Percentiles rank a stretch among this genome's conserved stretches.
These are phyloP conservation scores for Pelodytes ibericus DNA, from an alignment of 2,797 vertebrate species.

Conservation along the genomic window DNA sequence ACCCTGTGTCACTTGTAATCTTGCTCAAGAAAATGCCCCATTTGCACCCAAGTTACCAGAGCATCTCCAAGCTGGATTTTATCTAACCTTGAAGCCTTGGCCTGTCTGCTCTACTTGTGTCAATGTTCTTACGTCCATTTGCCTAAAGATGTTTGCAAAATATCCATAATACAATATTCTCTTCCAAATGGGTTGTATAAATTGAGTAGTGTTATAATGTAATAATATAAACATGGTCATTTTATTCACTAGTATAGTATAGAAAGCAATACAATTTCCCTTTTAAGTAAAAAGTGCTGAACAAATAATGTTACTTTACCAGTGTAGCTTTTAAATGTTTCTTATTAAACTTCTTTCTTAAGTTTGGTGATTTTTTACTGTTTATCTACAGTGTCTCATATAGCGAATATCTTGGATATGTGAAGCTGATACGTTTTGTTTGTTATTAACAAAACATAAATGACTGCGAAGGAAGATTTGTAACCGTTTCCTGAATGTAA, in stretches of 20 bases:
- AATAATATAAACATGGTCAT: background rate
- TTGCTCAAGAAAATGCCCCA: slow-evolving; percentile 38
- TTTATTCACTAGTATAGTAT: too few relatives aligned
- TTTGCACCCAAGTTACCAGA: slow-evolving; percentile 18
- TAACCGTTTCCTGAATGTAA: too few relatives aligned
- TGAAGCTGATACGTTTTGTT: too few relatives aligned
- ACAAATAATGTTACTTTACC: background rate
- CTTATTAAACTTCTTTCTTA: too few relatives aligned
- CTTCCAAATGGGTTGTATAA: background rate
- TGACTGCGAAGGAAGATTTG: too few relatives aligned
- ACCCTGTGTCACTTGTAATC: slow-evolving; percentile 38
- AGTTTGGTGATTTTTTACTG: too few relatives aligned
- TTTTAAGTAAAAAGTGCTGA: background rate
- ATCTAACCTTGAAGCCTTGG: slow-evolving; percentile 20
- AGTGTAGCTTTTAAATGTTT: background rate
- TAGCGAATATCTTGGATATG: too few relatives aligned
- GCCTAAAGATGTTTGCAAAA: slow-evolving; percentile 34
- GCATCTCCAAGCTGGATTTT: slow-evolving; percentile 18
- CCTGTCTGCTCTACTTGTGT: slow-evolving; percentile 38
- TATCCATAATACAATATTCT: slow-evolving; percentile 12
- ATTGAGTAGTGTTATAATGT: background rate
- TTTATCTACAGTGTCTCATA: too few relatives aligned
- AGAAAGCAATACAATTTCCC: too few relatives aligned
- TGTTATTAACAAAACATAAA: too few relatives aligned
- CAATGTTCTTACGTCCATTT: background rate